Conservation (phyloP, 2,888 invertebrate genomes). For the Hypena proboscidalis region DNA sequence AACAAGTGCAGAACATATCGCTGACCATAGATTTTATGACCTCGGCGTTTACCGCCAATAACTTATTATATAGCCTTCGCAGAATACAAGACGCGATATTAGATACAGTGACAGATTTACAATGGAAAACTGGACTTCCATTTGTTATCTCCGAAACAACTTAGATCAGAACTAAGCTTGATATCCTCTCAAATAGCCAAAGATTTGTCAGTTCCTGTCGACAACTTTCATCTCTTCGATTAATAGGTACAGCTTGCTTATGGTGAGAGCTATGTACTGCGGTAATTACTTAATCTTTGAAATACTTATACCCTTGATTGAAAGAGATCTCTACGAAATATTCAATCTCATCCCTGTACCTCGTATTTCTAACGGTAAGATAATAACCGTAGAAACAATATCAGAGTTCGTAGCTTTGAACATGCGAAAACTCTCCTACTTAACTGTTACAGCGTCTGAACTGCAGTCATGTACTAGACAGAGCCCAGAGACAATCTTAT, state of each 20-base stretch:
- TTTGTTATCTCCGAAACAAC: too few relatives aligned
- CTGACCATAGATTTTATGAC: slow-evolving; percentile 2
- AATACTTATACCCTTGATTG: slow-evolving; percentile 5
- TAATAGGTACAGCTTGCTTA: too few relatives aligned
- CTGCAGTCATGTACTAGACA: slow-evolving; percentile 1
- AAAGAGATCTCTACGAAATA: slow-evolving; percentile 6
- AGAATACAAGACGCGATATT: slow-evolving; percentile 7
- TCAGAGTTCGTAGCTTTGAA: too few relatives aligned
- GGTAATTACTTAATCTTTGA: slow-evolving; percentile 3
- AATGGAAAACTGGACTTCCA: too few relatives aligned
- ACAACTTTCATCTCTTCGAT: too few relatives aligned
- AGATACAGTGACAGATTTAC: too few relatives aligned
- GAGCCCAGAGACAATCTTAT: too few relatives aligned
- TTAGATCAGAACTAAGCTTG: too few relatives aligned
- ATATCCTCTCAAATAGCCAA: too few relatives aligned
- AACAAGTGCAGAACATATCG: slow-evolving; percentile 1
- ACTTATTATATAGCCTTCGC: slow-evolving; percentile 4
- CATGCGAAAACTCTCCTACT: slow-evolving; percentile 2
- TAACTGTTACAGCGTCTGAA: neutral
- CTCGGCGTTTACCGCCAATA: slow-evolving; percentile 1
- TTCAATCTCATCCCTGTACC: slow-evolving; percentile 4
- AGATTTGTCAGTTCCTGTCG: too few relatives aligned
- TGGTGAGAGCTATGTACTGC: too few relatives aligned
- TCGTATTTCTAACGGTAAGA: neutral
- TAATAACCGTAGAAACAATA: neutral